A percentile compares a stretch with the other conserved stretches of the same genome.
phyloP scores from a whole-genome alignment of 2,797 vertebrate species.

The Gymnopithys bicolor region DNA sequence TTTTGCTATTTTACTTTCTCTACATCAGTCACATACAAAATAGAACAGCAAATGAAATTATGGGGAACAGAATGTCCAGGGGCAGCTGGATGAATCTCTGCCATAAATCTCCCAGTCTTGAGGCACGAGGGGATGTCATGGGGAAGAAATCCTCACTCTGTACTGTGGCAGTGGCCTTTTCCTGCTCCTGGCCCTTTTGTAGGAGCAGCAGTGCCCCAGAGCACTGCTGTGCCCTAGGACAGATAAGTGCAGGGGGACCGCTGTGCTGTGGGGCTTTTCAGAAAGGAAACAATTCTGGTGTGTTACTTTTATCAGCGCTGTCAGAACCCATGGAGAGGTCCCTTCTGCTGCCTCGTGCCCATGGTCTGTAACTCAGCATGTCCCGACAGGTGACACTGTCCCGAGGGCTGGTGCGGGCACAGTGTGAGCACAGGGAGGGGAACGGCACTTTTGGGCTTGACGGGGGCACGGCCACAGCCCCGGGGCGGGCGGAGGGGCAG shows the following conservation, averaged over 20 bases:
- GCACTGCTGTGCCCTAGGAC: too few species aligned
- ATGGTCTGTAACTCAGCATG: fast-evolving
- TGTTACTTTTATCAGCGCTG: fast-evolving
- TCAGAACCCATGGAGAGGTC: neutral
- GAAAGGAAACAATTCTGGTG: neutral
- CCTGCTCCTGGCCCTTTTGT: neutral
- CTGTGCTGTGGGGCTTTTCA: neutral
- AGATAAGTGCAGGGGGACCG: neutral
- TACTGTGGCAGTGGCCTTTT: neutral
- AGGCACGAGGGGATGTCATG: neutral
- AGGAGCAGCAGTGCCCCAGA: neutral
- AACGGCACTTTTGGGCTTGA: neutral
- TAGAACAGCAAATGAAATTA: neutral
- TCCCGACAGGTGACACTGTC: neutral
- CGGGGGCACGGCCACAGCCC: neutral
- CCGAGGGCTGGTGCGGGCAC: fast-evolving
- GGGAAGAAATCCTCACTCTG: neutral
- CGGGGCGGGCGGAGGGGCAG: neutral
- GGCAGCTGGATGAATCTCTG: neutral
- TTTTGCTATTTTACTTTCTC: neutral
- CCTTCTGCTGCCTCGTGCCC: neutral
- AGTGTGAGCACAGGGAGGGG: neutral
- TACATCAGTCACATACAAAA: neutral
- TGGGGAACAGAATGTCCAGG: neutral
- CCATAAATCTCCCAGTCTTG: neutral